Base-by-base conservation (phyloP, 2,888 invertebrate species). In the Synergus laeviventris region DNA sequence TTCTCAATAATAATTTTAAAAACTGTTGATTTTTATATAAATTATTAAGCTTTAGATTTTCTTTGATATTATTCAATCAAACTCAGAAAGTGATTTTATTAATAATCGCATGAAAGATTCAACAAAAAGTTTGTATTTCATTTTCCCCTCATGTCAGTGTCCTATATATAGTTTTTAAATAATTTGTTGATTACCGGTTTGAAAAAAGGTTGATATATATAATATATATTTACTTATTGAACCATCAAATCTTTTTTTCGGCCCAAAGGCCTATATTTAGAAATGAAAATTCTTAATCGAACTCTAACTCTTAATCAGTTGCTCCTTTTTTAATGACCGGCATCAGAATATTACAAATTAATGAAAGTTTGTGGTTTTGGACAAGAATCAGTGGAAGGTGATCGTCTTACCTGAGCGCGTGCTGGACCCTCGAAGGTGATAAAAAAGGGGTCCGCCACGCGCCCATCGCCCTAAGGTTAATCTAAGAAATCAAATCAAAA, bases 401-500 rank as follows among this genome's bases (percentile, higher is more conserved):
- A 78, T 79, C 75, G 75, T 77, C 73, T 83, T 90, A 90, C 90
- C 90, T 90, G 90, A 82, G 87, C 90, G 88, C 90, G 90, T 90
- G 90, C 86, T 87, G 83, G 84, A 81, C 82, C 83, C 83, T 79
- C 73, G 79, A 80, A 77, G 79, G 81, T 76, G 78, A 77, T 66
- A 79, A 82, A 84, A 84, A 84, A 85, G 80, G 86, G 87, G 85
- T 86, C 82, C 84, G 87, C 86, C 89, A 88, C 88, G 89, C 86
- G 89, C 87, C 87, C 82, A 76, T 80, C 85, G 85, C 86, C 87
- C 85, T 81, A 85, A 88, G 88, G 87, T 87, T 89, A 88, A 89
- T 89, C 89, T 84, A 84, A 86, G 87, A 85, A 89, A 89, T 90
- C 89, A 88, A 88, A 87, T 89, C 87, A 87, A 87, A 87, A 86